Evolutionary conservation across 2,888 invertebrate species (phyloP).

Genomic region (Nemotelus pantherinus): DNA sequence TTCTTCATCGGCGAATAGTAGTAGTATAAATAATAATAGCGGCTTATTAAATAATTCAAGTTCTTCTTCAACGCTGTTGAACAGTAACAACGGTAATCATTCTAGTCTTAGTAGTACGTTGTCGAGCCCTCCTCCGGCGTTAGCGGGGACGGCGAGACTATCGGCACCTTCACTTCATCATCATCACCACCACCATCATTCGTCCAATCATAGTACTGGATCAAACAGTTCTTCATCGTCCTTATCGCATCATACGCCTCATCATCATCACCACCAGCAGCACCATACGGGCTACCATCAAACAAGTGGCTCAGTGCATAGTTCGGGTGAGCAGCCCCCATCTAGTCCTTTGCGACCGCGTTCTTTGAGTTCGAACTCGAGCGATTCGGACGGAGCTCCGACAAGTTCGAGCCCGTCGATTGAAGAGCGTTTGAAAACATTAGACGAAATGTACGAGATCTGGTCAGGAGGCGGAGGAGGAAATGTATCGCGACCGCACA

Average conservation of each 20-base stretch:
- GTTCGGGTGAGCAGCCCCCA: conserved; percentile 69
- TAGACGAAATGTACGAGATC: conserved; percentile 93
- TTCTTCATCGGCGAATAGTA: conserved; percentile 50
- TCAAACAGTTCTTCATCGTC: conserved; percentile 61
- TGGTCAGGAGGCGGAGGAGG: conserved; percentile 76
- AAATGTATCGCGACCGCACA: conserved; percentile 36
- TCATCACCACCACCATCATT: conserved; percentile 51
- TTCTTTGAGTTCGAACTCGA: conserved; percentile 79
- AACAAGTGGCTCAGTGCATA: conserved; percentile 56
- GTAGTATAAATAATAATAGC: conserved; percentile 55
- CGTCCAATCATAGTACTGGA: conserved; percentile 57
- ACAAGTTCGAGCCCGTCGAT: conserved; percentile 76
- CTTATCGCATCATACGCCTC: conserved; percentile 54
- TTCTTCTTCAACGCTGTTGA: conserved; percentile 55
- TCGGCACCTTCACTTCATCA: conserved; percentile 55
- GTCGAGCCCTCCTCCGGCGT: conserved; percentile 53
- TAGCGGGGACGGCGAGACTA: conserved; percentile 48
- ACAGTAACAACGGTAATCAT: conserved; percentile 56
- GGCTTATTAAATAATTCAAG: conserved; percentile 50
- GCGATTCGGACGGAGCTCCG: conserved; percentile 74
- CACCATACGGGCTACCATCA: conserved; percentile 63
- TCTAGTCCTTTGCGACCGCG: conserved; percentile 74
- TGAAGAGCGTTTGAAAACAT: conserved; percentile 89
- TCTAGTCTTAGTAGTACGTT: conserved; percentile 63
- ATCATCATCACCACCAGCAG: conserved; percentile 65